These are phyloP conservation scores for Capromys pilorides DNA, from an alignment of 2,797 vertebrate genomes.

Conservation along the genomic window DNA sequence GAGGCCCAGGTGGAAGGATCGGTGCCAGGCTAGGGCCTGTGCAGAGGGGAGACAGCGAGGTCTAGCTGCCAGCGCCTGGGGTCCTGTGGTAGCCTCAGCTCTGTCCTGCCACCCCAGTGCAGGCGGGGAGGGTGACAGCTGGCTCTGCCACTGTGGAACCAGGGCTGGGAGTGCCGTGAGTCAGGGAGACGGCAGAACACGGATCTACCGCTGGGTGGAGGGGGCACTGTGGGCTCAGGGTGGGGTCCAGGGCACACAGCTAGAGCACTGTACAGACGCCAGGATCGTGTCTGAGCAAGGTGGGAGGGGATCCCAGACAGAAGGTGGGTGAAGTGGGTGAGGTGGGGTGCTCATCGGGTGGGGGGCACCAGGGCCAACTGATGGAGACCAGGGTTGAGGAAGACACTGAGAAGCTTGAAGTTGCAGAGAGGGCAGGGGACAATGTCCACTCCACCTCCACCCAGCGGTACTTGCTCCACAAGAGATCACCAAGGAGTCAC, in stretches of 20 bases:
- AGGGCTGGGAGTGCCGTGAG: neutral
- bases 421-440: neutral
- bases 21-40: neutral
- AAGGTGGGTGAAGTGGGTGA: neutral
- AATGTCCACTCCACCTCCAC: rapidly evolving
- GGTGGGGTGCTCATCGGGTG: neutral
- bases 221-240: neutral
- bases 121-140: neutral
- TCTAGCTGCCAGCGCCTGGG: neutral
- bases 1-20: neutral
- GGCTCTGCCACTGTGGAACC: neutral
- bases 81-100: neutral
- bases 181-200: neutral
- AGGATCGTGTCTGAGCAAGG: neutral
- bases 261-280: neutral
- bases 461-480: neutral
- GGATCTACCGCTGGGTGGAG: neutral
- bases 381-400: neutral
- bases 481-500: neutral
- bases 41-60: neutral
- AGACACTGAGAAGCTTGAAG: neutral
- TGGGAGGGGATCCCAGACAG: neutral
- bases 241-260: neutral
- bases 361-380: neutral
- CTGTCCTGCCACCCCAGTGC: neutral